phyloP scores from a whole-genome alignment of 2,797 vertebrate genomes.

The Melanotaenia pygmaea region DNA sequence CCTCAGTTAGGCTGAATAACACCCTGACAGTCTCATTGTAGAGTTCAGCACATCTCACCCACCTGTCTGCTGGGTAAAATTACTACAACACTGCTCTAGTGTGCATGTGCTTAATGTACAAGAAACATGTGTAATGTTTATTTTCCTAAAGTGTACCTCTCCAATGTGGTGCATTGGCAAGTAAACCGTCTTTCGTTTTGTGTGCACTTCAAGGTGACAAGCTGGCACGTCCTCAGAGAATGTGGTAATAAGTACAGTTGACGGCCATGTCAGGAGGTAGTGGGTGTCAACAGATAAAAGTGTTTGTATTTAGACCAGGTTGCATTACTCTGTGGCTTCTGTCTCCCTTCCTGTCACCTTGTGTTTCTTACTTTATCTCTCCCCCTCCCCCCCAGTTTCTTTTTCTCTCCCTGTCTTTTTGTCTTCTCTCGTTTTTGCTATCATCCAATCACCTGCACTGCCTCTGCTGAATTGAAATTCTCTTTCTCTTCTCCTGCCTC shows the following conservation, averaged over 20 bases:
- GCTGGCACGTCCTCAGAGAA: slow-evolving; percentile 53
- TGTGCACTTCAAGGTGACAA: slow-evolving; percentile 58
- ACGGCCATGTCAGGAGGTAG: slow-evolving; percentile 73
- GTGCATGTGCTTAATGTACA: slow-evolving; percentile 44
- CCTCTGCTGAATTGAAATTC: slow-evolving; percentile 53
- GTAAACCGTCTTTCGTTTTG: slow-evolving; percentile 44
- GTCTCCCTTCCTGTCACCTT: slow-evolving; percentile 68
- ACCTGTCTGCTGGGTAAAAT: slow-evolving; percentile 66
- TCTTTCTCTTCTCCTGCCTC: slow-evolving; percentile 12
- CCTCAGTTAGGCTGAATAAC: slow-evolving; percentile 49
- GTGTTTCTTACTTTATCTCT: slow-evolving; percentile 64
- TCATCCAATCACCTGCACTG: slow-evolving; percentile 44
- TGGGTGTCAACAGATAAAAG: slow-evolving; percentile 79
- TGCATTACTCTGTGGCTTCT: slow-evolving; percentile 64
- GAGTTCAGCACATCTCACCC: slow-evolving; percentile 55
- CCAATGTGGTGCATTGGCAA: slow-evolving; percentile 22
- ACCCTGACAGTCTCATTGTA: slow-evolving; percentile 53
- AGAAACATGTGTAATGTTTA: slow-evolving; percentile 20
- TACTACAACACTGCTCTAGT: slow-evolving; percentile 5
- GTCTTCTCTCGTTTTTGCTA: slow-evolving; percentile 6
- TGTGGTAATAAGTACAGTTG: slow-evolving; percentile 77
- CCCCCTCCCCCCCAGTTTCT: slow-evolving; percentile 30
- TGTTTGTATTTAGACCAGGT: slow-evolving; percentile 72
- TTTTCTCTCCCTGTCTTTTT: slow-evolving; percentile 18
- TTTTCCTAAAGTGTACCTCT: slow-evolving; percentile 22